A percentile compares a stretch with the other conserved stretches of the same genome.
Conservation (phyloP, 2,888 invertebrate species). For the Sceliomorpha sp. region DNA sequence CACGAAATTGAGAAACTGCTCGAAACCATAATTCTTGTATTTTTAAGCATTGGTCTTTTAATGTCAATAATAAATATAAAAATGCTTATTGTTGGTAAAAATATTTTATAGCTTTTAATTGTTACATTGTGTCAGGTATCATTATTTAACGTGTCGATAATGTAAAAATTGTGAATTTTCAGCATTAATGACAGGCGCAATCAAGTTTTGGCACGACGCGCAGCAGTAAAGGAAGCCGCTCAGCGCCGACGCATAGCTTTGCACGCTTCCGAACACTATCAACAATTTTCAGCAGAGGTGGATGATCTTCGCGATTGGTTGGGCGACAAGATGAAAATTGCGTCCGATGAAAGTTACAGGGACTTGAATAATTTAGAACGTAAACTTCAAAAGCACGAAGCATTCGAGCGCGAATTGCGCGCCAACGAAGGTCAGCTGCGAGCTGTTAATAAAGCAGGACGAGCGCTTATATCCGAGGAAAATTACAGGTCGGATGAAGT, state of each 20-base stretch:
- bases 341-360: slow-evolving; percentile 95
- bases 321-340: slow-evolving; percentile 93
- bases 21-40: no score
- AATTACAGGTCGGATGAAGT: slow-evolving; percentile 88
- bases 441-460: slow-evolving; percentile 90
- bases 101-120: no score
- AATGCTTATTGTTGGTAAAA: no score
- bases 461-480: slow-evolving; percentile 86
- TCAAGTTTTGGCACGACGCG: slow-evolving; percentile 88
- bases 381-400: slow-evolving; percentile 97
- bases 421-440: slow-evolving; percentile 96
- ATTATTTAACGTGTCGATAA: no score
- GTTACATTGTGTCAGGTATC: no score
- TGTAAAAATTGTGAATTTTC: slow-evolving; percentile 9
- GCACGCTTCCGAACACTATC: slow-evolving; percentile 92
- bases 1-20: no score
- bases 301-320: slow-evolving; percentile 96
- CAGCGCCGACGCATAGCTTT: slow-evolving; percentile 88
- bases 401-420: slow-evolving; percentile 95
- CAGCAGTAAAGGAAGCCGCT: slow-evolving; percentile 87
- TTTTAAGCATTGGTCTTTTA: no score
- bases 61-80: no score
- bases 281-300: slow-evolving; percentile 95
- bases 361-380: slow-evolving; percentile 94
- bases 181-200: slow-evolving; percentile 87